Evolutionary conservation across 2,888 invertebrate genomes (phyloP).

Genomic region (Diploptera punctata): DNA sequence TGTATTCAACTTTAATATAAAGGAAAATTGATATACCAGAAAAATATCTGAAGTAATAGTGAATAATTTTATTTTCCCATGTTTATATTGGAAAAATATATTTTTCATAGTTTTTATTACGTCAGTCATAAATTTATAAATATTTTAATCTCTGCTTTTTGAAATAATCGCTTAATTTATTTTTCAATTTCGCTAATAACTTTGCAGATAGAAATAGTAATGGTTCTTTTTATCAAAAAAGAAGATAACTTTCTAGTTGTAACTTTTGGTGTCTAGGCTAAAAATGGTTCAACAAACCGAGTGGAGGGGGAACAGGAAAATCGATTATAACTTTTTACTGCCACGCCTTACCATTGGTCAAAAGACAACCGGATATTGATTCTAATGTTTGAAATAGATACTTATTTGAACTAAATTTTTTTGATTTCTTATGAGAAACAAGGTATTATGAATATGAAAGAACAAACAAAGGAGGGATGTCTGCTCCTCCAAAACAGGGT

Average conservation of each 20-base stretch:
- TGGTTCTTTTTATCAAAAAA: background rate
- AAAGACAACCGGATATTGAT: too few species aligned
- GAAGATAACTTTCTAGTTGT: background rate
- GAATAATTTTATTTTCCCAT: too few species aligned
- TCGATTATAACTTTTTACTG: background rate
- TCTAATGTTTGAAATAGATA: too few species aligned
- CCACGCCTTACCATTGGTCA: background rate
- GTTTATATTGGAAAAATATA: too few species aligned
- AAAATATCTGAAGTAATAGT: too few species aligned
- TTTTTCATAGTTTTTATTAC: too few species aligned
- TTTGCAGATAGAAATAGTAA: background rate
- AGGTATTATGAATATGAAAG: background rate
- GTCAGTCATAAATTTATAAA: too few species aligned
- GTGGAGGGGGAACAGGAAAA: constrained; percentile 7
- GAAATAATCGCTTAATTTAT: too few species aligned
- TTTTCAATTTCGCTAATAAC: too few species aligned
- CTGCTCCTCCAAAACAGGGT: background rate
- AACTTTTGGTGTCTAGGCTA: constrained; percentile 16
- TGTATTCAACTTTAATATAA: background rate
- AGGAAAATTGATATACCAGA: too few species aligned
- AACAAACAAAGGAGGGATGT: constrained; percentile 8
- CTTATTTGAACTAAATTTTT: constrained; percentile 11
- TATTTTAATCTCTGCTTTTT: too few species aligned
- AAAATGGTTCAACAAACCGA: background rate
- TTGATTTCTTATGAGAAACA: constrained; percentile 13